phyloP scores from a whole-genome alignment of 2,888 invertebrate species.

The Lampropteryx suffumata region DNA sequence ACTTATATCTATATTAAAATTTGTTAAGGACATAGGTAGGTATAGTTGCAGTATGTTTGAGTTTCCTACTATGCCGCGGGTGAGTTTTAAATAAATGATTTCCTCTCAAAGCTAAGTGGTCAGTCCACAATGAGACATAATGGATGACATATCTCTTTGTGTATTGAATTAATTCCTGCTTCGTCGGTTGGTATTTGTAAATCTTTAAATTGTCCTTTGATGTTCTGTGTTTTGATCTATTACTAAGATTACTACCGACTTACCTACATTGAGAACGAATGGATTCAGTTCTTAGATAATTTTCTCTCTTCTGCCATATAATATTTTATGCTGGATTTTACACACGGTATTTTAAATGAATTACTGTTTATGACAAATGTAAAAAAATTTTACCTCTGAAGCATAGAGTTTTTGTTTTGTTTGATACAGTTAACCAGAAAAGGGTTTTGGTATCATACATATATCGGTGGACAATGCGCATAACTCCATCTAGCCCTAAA shows the following conservation, averaged over 20 bases:
- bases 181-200: conserved; percentile 52
- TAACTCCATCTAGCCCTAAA: no score
- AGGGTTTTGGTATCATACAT: no score
- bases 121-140: conserved; percentile 69
- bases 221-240: conserved; percentile 48
- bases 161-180: conserved; percentile 56
- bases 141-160: conserved; percentile 72
- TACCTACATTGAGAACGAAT: conserved; percentile 31
- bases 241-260: conserved; percentile 50
- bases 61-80: conserved; percentile 32
- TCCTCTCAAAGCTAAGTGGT: conserved; percentile 72
- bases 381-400: not conserved
- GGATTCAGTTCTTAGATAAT: conserved; percentile 20
- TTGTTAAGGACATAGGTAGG: not conserved
- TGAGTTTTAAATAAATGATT: conserved; percentile 72
- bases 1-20: no score
- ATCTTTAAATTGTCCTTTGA: conserved; percentile 56
- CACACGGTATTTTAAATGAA: conserved; percentile 4
- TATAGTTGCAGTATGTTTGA: conserved; percentile 1
- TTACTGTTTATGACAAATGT: conserved; percentile 13
- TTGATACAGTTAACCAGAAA: not conserved
- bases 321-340: conserved; percentile 15
- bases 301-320: conserved; percentile 11
- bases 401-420: not conserved
- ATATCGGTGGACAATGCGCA: no score